Percentiles rank a stretch among this genome's conserved stretches.
Evolutionary conservation across 2,113 vertebrate species (phyloP).

Genomic region (Planiliza haematocheilus): DNA sequence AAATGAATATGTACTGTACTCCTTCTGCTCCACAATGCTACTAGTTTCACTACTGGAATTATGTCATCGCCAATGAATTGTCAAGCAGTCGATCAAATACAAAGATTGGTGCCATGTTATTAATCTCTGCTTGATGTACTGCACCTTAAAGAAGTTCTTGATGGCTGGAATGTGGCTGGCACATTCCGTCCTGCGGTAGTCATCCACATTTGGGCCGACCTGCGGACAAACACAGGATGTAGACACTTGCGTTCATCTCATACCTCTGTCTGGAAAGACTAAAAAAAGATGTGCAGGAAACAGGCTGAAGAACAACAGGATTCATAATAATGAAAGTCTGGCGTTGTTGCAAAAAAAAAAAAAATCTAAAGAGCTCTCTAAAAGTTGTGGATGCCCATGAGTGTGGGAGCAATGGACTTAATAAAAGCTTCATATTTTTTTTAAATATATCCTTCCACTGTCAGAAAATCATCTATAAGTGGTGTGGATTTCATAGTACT

Average conservation of each 20-base stretch:
- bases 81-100: neutral
- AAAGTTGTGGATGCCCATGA: neutral
- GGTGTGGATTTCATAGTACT: no score
- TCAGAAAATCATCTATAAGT: no score
- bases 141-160: constrained; percentile 88
- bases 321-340: constrained; percentile 2
- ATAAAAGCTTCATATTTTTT: no score
- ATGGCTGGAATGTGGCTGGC: constrained; percentile 84
- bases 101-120: neutral
- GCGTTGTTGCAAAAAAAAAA: no score
- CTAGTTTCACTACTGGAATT: neutral
- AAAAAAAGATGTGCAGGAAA: constrained; percentile 32
- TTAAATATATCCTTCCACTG: no score
- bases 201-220: constrained; percentile 85
- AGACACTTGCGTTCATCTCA: constrained; percentile 55
- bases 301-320: constrained; percentile 21
- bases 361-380: neutral
- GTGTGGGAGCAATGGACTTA: neutral
- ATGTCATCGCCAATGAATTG: neutral
- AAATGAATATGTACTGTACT: neutral
- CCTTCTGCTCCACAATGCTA: constrained; percentile 7
- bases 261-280: constrained; percentile 33
- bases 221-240: constrained; percentile 78
- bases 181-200: constrained; percentile 80
- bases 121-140: constrained; percentile 1